Base-by-base conservation (phyloP, 92 coral and sea anemone genomes). In the Micromussa lordhowensis region DNA sequence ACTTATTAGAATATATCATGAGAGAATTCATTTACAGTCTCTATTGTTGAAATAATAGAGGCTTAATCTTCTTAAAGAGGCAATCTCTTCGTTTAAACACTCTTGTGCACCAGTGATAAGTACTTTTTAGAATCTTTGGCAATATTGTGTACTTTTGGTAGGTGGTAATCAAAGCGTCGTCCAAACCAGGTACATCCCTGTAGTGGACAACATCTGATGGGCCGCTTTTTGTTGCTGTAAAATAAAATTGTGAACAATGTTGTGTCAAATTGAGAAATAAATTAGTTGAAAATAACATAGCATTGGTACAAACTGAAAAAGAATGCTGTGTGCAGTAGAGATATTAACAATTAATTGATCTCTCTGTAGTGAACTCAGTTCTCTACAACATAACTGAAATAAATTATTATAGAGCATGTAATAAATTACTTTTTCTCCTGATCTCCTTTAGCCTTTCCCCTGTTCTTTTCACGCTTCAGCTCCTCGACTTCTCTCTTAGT, bases 131-230 rank as follows among this genome's bases (percentile, higher is more conserved):
- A 57, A 57, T 57, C 63, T 57, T 73, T 48, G 63, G 5, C 26
- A 11, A 89, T 83, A 73, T 68, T 80, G 79, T 89, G 88, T 35
- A 83, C 85, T 54, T 83, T 83, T 49, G 88, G 92, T 75, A 76
- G 73, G 84, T 89, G 92, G 78, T 89, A 89, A 89, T 83, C 92
- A 29, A 82, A 89, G 72, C 88, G 84, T 83, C 88, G 51, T 57
- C 92, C 92, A 83, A 89, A 88, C 92, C 88, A 89, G 77, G 84
- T 83, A 89, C 92, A 89, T 82, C 92, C 88, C 88, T 83, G 70
- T 24, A 89, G 84, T n/a, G 88, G 88, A 74, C 87, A 89, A 83
- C 83, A 75, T 66, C 32, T 66, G 1, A 66, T 66, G 72, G 72
- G 72, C 72, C 72, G n/a, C 72, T 26, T 66, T 28, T n/a, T 66